Evolutionary conservation across 2,113 vertebrate species (phyloP).

Genomic region (Lontra canadensis): DNA sequence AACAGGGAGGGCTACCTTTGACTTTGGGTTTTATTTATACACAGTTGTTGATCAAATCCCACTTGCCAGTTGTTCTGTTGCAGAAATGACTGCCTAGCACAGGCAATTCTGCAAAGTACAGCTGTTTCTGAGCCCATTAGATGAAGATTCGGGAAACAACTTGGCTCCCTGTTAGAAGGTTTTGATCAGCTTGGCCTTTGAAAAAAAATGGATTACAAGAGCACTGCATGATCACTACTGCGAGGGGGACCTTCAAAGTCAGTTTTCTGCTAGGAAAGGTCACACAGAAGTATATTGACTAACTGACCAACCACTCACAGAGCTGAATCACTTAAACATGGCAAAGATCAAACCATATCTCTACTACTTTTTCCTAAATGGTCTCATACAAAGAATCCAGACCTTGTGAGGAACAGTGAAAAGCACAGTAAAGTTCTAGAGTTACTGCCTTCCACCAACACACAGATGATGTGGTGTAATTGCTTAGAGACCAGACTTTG

Average conservation of each 20-base stretch:
- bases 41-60: not conserved
- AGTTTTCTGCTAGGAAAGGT: constrained; percentile 23
- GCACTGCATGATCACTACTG: not conserved
- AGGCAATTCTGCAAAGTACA: not conserved
- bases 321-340: not conserved
- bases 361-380: not conserved
- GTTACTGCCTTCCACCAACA: not conserved
- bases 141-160: not conserved
- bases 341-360: not conserved
- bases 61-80: not conserved
- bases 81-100: not conserved
- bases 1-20: not conserved
- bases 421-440: not conserved
- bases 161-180: not conserved
- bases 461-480: not conserved
- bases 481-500: not conserved
- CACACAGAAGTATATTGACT: constrained; percentile 24
- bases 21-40: not conserved
- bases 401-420: not conserved
- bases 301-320: not conserved
- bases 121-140: not conserved
- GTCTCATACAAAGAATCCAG: not conserved
- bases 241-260: not conserved
- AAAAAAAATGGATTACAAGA: constrained; percentile 30
- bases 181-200: constrained; percentile 40